Percentiles rank a stretch among this genome's conserved stretches.
Evolutionary conservation across 2,113 vertebrate genomes (phyloP).

Genomic region (Rhynchomys soricoides): DNA sequence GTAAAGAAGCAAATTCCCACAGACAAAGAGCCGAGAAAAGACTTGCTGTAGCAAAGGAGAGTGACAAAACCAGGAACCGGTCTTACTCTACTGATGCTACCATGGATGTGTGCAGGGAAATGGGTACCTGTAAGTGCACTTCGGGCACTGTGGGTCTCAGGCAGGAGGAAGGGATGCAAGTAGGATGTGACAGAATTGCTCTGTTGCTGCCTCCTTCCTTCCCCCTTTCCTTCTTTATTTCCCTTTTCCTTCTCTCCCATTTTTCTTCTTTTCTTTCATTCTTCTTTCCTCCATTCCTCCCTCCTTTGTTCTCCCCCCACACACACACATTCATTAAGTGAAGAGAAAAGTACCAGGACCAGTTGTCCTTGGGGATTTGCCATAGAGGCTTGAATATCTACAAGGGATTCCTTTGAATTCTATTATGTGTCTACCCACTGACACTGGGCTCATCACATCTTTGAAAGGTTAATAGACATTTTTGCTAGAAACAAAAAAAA

Average conservation of each 20-base stretch:
- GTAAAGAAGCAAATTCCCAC: background rate
- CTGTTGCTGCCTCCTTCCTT: no score
- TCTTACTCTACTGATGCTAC: fast-evolving
- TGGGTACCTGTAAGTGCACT: no score
- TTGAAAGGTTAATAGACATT: background rate
- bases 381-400: background rate
- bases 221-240: background rate
- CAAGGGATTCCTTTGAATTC: background rate
- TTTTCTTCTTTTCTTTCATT: background rate
- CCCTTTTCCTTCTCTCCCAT: background rate
- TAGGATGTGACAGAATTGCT: fast-evolving
- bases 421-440: background rate
- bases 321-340: background rate
- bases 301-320: no score
- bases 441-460: background rate
- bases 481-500: background rate
- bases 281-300: background rate
- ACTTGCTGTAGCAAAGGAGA: background rate
- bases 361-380: background rate
- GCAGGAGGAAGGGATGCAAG: fast-evolving
- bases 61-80: no score
- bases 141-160: fast-evolving
- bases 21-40: no score
- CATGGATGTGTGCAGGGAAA: no score
- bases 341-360: background rate